Evolutionary conservation across 2,888 invertebrate genomes (phyloP).

Genomic region (Lathronympha strigana): DNA sequence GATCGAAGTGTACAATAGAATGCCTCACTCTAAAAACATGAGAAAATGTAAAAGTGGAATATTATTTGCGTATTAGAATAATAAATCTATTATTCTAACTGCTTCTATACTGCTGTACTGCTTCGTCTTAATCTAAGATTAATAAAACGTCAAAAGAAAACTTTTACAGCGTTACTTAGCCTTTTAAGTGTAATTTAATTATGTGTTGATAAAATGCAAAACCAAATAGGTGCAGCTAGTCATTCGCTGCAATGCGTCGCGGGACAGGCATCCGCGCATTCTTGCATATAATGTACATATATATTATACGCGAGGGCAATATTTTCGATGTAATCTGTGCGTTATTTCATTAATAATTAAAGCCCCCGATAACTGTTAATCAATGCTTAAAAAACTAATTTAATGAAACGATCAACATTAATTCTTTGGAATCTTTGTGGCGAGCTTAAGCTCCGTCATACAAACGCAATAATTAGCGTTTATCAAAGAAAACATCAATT

Average conservation of each 20-base stretch:
- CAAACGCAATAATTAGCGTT: constrained; percentile 43
- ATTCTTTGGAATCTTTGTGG: background rate
- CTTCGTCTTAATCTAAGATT: constrained; percentile 20
- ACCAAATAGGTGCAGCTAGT: constrained; percentile 37
- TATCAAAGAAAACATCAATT: constrained; percentile 66
- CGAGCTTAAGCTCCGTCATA: constrained; percentile 14
- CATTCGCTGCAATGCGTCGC: constrained; percentile 30
- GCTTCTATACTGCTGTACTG: background rate
- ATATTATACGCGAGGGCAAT: constrained; percentile 27
- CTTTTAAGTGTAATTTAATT: constrained; percentile 45
- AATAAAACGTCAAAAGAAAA: constrained; percentile 25
- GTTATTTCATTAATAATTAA: constrained; percentile 14
- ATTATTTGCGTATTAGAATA: no score
- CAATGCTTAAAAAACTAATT: background rate
- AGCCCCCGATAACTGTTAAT: constrained; percentile 12
- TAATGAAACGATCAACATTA: background rate
- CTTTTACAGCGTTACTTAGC: constrained; percentile 32
- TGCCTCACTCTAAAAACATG: no score
- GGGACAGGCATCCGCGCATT: constrained; percentile 30
- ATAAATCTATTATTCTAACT: no score
- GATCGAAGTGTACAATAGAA: no score
- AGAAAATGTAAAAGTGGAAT: no score
- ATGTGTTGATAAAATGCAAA: constrained; percentile 43
- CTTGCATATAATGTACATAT: constrained; percentile 37
- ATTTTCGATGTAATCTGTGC: constrained; percentile 29